Conservation (phyloP, 2,113 vertebrate species). For the Cyanoramphus novaezelandiae region DNA sequence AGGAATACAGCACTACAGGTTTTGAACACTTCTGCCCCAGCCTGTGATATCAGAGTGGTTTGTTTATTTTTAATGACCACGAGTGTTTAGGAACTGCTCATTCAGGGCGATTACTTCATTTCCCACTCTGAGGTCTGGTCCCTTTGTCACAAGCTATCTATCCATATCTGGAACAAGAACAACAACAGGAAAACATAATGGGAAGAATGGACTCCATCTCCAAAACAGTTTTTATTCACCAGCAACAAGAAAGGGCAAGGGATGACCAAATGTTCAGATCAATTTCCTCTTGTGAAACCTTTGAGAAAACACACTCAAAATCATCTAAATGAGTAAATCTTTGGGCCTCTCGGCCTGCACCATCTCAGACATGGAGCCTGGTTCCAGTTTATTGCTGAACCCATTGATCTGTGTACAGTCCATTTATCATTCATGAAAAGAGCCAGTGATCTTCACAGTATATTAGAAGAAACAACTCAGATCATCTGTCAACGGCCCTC, state of each 20-base stretch:
- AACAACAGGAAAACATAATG: not conserved
- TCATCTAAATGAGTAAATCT: constrained; percentile 76
- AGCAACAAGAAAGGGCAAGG: constrained; percentile 66
- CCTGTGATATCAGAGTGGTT: not conserved
- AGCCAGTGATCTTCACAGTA: constrained; percentile 93
- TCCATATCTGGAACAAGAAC: not conserved
- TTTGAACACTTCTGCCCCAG: not conserved
- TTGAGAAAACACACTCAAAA: constrained; percentile 76
- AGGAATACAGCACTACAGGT: not conserved
- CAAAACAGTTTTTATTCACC: constrained; percentile 65
- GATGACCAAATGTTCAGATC: constrained; percentile 68
- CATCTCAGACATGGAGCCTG: constrained; percentile 73
- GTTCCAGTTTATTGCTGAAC: constrained; percentile 82
- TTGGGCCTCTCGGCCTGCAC: constrained; percentile 57
- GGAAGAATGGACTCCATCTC: not conserved
- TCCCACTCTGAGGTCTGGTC: not conserved
- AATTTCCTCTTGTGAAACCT: constrained; percentile 72
- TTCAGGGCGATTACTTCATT: not conserved
- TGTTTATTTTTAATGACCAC: not conserved
- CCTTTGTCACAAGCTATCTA: not conserved
- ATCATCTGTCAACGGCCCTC: constrained; percentile 90
- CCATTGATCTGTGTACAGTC: constrained; percentile 90
- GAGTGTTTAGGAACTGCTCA: not conserved
- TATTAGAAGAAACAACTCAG: constrained; percentile 93
- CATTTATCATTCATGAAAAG: constrained; percentile 94